Base-by-base conservation (phyloP, 1,140 invertebrate genomes). In the Apis dorsata region DNA sequence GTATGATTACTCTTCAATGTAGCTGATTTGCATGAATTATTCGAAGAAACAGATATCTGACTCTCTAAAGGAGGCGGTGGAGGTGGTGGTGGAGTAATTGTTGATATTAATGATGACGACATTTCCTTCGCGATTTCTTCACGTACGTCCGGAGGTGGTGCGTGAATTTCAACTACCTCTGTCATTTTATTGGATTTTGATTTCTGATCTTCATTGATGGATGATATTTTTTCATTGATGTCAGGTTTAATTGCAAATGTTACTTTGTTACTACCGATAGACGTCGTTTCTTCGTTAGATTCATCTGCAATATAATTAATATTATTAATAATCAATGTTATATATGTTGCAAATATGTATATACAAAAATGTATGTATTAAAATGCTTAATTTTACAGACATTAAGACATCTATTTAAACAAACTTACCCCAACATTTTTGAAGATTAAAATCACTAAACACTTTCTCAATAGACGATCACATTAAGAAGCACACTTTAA, bases 31-130 rank as follows among this genome's bases (percentile, higher is more conserved):
- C 90, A 84, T 81, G 85, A 76, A 86, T 70, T 69, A 76, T 87
- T 90, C 78, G 91, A 92, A 85, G 75, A 90, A 83, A 15, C 89
- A 55, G 69, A 92, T 66, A 72, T 76, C 19, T 87, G 79, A 24
- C 21, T 70, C 1, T 83, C 57, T 1, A 87, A 7, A 60, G 69
- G 28, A 1, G 65, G 60, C 15, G 63, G 76, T 1, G 79, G 66
- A 82, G 74, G 89, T 21, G 83, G 90, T 1, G 81, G 90, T 49
- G 91, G 93, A 17, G 21, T 28, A 9, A 17, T 49, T 19, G 57
- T 7, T 24, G 24, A 57, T 9, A 28, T 17, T 7, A 17, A 15
- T 8, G 69, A 55, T 44, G 34, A 12, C 59, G 28, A 15, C 19
- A 13, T 63, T 57, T 59, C 66, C 21, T 59, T 13, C 9, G 34